A percentile compares a stretch with the other conserved stretches of the same genome.
phyloP scores from a whole-genome alignment of 2,113 vertebrate species.

The Erythrolamprus reginae region DNA sequence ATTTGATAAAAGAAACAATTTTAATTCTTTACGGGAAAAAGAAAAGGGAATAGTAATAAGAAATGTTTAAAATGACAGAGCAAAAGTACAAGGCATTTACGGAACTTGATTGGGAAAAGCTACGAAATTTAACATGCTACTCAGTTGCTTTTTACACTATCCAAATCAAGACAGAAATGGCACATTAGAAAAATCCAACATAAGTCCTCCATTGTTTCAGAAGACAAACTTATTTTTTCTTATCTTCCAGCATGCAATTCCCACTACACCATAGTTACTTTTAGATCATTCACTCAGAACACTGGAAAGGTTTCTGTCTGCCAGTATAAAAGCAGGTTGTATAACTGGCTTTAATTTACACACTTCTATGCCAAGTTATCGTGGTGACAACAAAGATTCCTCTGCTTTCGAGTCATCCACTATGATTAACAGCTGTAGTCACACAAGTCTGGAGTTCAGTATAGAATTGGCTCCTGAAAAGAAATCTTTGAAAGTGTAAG shows the following conservation, averaged over 20 bases:
- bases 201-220: not conserved
- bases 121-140: constrained; percentile 28
- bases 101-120: not conserved
- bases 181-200: not conserved
- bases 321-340: not conserved
- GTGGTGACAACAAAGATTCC: constrained; percentile 6
- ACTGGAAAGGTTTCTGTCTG: constrained; percentile 11
- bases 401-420: not conserved
- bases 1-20: not conserved
- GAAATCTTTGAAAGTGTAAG: not conserved
- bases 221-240: not conserved
- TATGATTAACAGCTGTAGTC: not conserved
- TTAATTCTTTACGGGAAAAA: constrained; percentile 29
- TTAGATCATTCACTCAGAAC: not conserved
- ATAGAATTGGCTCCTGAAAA: not conserved
- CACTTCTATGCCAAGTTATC: not conserved
- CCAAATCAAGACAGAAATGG: constrained; percentile 40
- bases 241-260: not conserved
- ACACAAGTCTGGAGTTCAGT: not conserved
- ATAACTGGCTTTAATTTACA: not conserved
- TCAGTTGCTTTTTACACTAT: constrained; percentile 41
- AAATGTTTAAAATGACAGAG: constrained; percentile 7
- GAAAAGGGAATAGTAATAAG: not conserved
- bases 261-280: not conserved
- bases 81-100: not conserved